Base-by-base conservation (phyloP, 2,113 vertebrate species). In the Ophthalmolycus amberensis region DNA sequence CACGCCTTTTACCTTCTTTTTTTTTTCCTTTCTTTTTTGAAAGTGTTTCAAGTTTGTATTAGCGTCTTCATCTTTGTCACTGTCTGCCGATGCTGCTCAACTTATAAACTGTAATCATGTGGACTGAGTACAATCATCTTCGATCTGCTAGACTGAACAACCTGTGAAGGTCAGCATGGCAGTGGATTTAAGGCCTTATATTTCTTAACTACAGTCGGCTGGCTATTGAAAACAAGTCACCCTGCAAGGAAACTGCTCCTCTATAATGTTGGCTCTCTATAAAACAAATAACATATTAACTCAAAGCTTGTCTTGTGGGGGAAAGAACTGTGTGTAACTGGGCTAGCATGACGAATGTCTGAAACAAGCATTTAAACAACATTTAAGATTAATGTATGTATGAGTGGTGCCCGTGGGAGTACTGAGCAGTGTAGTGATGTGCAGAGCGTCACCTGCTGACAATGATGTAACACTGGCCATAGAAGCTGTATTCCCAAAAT, bases 101-200 rank as follows among this genome's bases (percentile, higher is more conserved):
- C 63, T 68, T 85, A 32, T 65, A 68, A 82, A 75, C 44, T 84
- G 48, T 82, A 90, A 89, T 88, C 75, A 79, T 34, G 71, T 83
- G 71, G 83, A 88, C 59, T 76, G 58, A 86, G 44, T 86, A 80
- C 78, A 74, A 27, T 90, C 72, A 69, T 75, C 77, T 75, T 34
- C 72, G 73, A 70, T 54, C 32, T 11, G 48, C 6, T 44, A 37
- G 63, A 90, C 83, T 79, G 83, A 88, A 89, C 82, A 85, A 93
- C 75, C 84, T 75, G 75, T 89, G 80, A 85, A 87, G 72, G 63
- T 87, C 70, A 73, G 79, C 82, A 88, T 90, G 82, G 60, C 48
- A 29, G 50, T 76, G 50, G 59, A 74, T 80, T 69, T 83, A 44
- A 52, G 64, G 80, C 64, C 78, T 80, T 77, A 66, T 63, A 90